Evolutionary conservation across 2,888 invertebrate genomes (phyloP).

Genomic region (Lysandra bellargus): DNA sequence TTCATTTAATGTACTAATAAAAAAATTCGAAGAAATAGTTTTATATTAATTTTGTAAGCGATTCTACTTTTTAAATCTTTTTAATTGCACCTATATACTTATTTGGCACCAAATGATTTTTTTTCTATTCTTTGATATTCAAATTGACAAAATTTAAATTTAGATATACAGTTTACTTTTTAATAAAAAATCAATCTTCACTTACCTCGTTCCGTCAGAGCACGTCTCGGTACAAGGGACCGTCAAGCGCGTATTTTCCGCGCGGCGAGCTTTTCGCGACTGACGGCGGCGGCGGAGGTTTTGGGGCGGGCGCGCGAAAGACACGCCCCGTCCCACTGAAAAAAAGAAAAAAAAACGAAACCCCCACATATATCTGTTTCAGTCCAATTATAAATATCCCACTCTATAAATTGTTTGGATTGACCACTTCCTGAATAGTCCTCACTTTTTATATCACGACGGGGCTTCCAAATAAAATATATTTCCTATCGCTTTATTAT

Average conservation of each 20-base stretch:
- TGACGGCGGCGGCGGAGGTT: conserved; percentile 49
- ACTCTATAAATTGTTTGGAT: not conserved
- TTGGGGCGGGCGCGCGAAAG: conserved; percentile 62
- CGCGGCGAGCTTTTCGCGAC: conserved; percentile 50
- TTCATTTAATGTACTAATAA: no score
- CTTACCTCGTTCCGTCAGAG: conserved; percentile 38
- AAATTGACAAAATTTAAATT: not conserved
- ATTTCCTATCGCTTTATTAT: no score
- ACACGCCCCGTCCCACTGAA: conserved; percentile 60
- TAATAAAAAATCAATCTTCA: not conserved
- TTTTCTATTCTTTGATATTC: not conserved
- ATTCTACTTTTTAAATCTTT: no score
- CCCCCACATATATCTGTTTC: conserved; percentile 26
- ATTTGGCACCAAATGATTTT: not conserved
- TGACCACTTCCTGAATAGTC: not conserved
- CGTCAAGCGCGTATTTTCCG: conserved; percentile 43
- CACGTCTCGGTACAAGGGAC: conserved; percentile 36
- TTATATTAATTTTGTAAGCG: no score
- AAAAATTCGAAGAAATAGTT: no score
- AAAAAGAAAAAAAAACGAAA: conserved; percentile 39
- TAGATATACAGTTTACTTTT: not conserved
- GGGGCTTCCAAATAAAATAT: not conserved
- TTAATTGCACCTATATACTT: no score
- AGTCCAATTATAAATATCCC: conserved; percentile 11
- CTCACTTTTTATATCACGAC: not conserved